A percentile compares a stretch with the other conserved stretches of the same genome.
Conservation (phyloP, 1,140 invertebrate genomes). For the Ladona fulva region DNA sequence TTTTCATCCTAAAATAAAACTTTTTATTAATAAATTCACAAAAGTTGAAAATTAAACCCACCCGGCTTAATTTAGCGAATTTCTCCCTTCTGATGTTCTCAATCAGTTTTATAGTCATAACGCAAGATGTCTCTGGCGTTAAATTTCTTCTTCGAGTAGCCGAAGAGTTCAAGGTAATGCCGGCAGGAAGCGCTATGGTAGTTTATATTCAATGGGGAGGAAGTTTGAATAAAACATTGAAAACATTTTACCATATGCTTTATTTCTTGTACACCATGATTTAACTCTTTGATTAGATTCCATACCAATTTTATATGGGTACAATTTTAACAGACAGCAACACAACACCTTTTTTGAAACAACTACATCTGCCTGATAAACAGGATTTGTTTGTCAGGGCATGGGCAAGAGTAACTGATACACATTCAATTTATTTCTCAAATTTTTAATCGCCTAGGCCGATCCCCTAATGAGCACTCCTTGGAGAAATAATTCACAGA, state of each 20-base stretch:
- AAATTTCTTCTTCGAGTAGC: no score
- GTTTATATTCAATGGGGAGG: neutral
- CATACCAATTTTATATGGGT: neutral
- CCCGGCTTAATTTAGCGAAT: no score
- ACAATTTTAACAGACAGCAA: neutral
- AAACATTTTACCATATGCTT: neutral
- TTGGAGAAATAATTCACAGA: neutral
- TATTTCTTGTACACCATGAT: neutral
- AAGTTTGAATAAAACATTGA: neutral
- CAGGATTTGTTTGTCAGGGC: neutral
- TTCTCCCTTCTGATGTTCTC: no score
- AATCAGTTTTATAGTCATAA: no score
- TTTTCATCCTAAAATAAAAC: no score
- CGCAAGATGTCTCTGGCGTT: no score
- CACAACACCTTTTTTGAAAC: conserved; percentile 5
- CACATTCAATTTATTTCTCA: neutral
- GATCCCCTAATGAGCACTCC: neutral
- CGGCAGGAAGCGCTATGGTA: neutral
- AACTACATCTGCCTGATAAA: neutral
- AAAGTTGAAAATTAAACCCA: no score
- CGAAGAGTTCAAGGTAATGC: no score
- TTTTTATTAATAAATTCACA: no score
- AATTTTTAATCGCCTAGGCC: neutral
- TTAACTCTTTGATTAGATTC: neutral
- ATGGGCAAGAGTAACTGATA: neutral